phyloP scores from a whole-genome alignment of 2,888 invertebrate genomes.

The Muschampia plurimacula region DNA sequence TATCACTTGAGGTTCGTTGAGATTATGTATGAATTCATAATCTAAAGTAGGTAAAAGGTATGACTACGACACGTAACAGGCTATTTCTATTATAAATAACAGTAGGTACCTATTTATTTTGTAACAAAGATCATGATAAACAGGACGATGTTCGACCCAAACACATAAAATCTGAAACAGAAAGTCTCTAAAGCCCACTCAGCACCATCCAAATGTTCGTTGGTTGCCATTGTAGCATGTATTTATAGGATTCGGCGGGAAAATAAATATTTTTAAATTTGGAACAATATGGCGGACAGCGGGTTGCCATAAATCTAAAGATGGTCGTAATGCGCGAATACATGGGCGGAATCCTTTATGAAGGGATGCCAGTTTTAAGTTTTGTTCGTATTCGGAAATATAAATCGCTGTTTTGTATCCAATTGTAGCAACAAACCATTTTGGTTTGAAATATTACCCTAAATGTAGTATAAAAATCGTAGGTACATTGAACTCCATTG shows the following conservation, averaged over 20 bases:
- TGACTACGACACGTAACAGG: too few species aligned
- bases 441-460: conserved; percentile 12
- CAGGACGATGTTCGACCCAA: conserved; percentile 52
- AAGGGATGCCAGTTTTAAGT: conserved; percentile 68
- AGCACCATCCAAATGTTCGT: conserved; percentile 56
- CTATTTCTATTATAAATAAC: conserved; percentile 2
- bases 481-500: not conserved
- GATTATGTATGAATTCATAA: too few species aligned
- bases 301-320: conserved; percentile 81
- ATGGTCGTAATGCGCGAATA: conserved; percentile 78
- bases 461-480: not conserved
- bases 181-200: conserved; percentile 63
- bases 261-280: conserved; percentile 82
- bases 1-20: too few species aligned
- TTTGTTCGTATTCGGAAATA: conserved; percentile 60
- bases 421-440: conserved; percentile 17
- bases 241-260: conserved; percentile 61
- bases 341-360: conserved; percentile 79
- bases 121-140: conserved; percentile 49
- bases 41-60: too few species aligned
- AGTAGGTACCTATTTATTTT: conserved; percentile 19
- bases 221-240: conserved; percentile 51
- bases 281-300: conserved; percentile 81
- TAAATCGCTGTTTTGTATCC: conserved; percentile 52
- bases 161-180: conserved; percentile 61